Evolutionary conservation across 1,140 invertebrate genomes (phyloP), one percentile per base, ranked within the genome.

Genomic region (Papilio polyxenes): DNA sequence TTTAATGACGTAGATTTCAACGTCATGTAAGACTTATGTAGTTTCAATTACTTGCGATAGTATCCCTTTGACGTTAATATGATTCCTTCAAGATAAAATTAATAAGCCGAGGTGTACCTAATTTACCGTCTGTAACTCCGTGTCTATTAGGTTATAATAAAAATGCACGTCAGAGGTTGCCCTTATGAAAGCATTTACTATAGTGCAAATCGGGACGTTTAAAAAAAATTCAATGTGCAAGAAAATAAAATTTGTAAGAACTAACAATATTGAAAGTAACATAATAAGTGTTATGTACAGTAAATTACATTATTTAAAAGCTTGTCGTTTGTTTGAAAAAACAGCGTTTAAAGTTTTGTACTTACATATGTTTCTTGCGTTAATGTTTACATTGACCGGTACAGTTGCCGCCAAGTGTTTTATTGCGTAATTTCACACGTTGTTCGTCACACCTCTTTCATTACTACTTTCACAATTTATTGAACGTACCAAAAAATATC

Each of bases 381-480:
- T 72, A 72, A 72, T 72, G 65, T 72, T 72, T 72, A 72, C 65
- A 72, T 72, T 72, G 15, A 72, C 37, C 65, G 13, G 65, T 72
- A 37, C 65, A 72, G 11, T 72, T 72, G 65, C 65, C 31, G 65
- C 31, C 65, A 15, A 72, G 65, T 72, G 65, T 72, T 72, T 72
- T 72, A 72, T 72, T 72, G 31, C 65, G 23, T 11, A 72, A 72
- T 72, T 72, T 72, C 65, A 72, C 65, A 72, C 31, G 31, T 72
- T 72, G 65, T 72, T 72, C 65, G 65, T 72, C 31, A 72, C 65
- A 72, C 65, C 65, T 37, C 31, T 65, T 65, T 72, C 65, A 72
- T 72, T 37, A 72, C 65, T 72, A 13, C 65, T 72, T 72, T 72
- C 65, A 72, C 65, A 72, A 72, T 72, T 31, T 72, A 72, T 72